Evolutionary conservation across 2,888 invertebrate genomes (phyloP), one percentile per base, ranked within the genome.

Genomic region (Mechanitis mazaeus): DNA sequence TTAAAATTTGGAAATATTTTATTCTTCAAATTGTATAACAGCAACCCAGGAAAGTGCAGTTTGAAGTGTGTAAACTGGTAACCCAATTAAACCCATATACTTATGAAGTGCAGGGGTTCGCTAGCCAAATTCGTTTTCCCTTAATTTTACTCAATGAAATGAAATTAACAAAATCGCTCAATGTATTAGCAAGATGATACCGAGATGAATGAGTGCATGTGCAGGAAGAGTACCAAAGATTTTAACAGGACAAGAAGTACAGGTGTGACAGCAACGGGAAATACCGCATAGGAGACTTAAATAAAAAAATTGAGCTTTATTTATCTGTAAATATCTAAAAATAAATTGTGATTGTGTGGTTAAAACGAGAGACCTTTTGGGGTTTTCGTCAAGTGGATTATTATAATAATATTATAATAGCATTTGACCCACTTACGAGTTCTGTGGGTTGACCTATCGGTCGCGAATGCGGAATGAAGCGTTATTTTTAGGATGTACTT

Each of bases 401-500:
- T 61, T 66, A 65, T 64, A 67, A 65, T 69, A 63, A 68, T 67
- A 64, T 69, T 60, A 78, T 80, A 76, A 79, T 80, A 85, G 80
- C 79, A 80, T 87, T 83, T 90, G 90, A 90, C 90, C 90, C 88
- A 90, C 77, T 83, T 90, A 81, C 78, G 75, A 79, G 78, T 72
- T 75, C 81, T 87, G 85, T 86, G 84, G 87, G 85, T 85, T 89
- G 90, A 90, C 90, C 89, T 88, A 87, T 85, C 70, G 79, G 77
- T 77, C 76, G 77, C 81, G 85, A 84, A 84, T 87, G 87, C 87
- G 87, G 89, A 88, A 78, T 83, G 31, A 79, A 80, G 77, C 80
- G 78, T 85, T 89, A 89, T 89, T 88, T 89, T 87, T 89, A 88
- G 86, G 80, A 82, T 81, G 84, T 80, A 83, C 84, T 86, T 86